Base-by-base conservation (phyloP, 2,113 vertebrate genomes). In the Sclerurus mexicanus region DNA sequence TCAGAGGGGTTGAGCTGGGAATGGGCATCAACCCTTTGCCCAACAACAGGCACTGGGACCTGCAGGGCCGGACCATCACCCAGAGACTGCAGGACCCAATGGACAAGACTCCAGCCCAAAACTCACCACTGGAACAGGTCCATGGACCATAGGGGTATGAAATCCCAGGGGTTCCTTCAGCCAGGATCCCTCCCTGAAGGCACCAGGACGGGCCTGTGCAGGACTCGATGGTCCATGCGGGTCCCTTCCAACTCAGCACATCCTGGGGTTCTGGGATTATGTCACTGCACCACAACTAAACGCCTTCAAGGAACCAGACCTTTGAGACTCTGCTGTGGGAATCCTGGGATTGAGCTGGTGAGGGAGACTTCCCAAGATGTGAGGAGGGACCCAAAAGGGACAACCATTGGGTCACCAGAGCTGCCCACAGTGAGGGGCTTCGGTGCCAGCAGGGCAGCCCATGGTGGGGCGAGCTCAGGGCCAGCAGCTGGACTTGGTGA, bases 71-170 rank as follows among this genome's bases (percentile, higher is more conserved):
- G n/a, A n/a, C 10, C 66, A 25, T 21, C 25, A 8, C 13, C 47
- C 69, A 20, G 30, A 13, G 52, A 10, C 14, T 7, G 9, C 1
- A 0, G 15, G 20, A n/a, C 44, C 39, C 64, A 6, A 8, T 0
- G 47, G 46, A 22, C 27, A 39, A 21, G 8, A 79, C 59, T 20
- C 74, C 72, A 49, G 6, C 30, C 35, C 40, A 5, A 71, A 79
- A 46, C n/a, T 47, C 56, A 24, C 1, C 47, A 7, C 0, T 2
- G 40, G 47, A n/a, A 46, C 12, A 17, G 53, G 10, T 11, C 20
- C 72, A 2, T 22, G 72, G 37, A 25, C 42, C 13, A 11, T 1
- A 1, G 52, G 47, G 28, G 28, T 3, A 16, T 6, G 10, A 24
- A 55, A 71, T 71, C 25, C 64, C 56, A 55, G 19, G 47, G 10